A percentile compares a stretch with the other conserved stretches of the same genome.
Conservation (phyloP, 2,113 vertebrate species). For the Mandrillus leucophaeus region DNA sequence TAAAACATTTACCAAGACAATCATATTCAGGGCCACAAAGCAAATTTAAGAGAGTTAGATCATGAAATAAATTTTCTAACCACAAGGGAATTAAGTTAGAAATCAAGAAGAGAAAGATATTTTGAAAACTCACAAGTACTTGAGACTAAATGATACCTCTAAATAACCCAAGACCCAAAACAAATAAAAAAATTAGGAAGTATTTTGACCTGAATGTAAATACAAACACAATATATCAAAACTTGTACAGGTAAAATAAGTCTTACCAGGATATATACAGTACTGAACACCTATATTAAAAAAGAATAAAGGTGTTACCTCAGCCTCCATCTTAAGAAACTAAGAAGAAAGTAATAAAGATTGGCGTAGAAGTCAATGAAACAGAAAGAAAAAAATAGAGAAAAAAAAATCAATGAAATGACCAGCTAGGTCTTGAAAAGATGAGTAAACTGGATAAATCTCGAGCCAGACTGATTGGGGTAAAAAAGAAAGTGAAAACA, state of each 20-base stretch:
- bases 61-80: not conserved
- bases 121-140: conserved; percentile 12
- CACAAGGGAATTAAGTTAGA: not conserved
- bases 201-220: not conserved
- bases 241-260: not conserved
- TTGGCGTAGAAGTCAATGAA: not conserved
- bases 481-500: not conserved
- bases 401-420: not conserved
- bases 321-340: not conserved
- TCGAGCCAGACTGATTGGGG: not conserved
- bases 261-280: not conserved
- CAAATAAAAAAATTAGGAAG: not conserved
- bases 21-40: not conserved
- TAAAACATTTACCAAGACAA: conserved; percentile 20
- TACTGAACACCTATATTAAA: not conserved
- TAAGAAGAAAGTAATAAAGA: not conserved
- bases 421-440: not conserved
- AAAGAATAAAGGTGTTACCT: not conserved
- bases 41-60: not conserved
- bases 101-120: not conserved
- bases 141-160: conserved; percentile 6
- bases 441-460: not conserved
- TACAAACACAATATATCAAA: not conserved
- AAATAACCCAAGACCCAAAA: not conserved
- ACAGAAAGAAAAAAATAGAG: not conserved